Percentiles rank a stretch among this genome's conserved stretches.
Conservation (phyloP, 2,797 vertebrate genomes). For the Sphenopsis melanotis region DNA sequence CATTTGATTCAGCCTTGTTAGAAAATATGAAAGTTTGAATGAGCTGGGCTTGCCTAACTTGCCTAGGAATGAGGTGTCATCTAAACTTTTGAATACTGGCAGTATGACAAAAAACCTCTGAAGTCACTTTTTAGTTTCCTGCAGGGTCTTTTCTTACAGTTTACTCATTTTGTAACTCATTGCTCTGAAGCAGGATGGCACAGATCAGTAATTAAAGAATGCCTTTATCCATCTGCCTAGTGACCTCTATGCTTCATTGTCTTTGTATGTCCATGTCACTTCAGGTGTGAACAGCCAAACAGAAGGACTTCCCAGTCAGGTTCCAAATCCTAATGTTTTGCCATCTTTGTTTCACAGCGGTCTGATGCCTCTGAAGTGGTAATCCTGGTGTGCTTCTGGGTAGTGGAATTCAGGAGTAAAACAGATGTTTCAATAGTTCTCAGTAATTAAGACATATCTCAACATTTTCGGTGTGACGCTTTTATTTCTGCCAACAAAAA, state of each 20-base stretch:
- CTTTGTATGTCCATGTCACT: not conserved
- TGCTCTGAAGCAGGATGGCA: not conserved
- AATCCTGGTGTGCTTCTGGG: slow-evolving; percentile 42
- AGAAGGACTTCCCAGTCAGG: not conserved
- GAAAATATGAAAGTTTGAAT: not conserved
- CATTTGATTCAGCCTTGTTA: not conserved
- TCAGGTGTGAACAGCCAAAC: not conserved
- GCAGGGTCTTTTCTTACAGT: not conserved
- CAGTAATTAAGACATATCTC: slow-evolving; percentile 8
- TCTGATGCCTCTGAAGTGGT: slow-evolving; percentile 51
- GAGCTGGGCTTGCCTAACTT: not conserved
- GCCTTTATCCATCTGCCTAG: not conserved
- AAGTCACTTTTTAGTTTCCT: not conserved
- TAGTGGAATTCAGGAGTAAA: slow-evolving; percentile 48
- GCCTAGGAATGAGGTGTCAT: not conserved
- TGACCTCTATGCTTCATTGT: not conserved
- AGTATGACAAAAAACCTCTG: fast-evolving
- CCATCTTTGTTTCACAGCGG: slow-evolving; percentile 50
- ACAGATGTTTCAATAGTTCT: slow-evolving; percentile 51
- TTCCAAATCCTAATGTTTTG: not conserved
- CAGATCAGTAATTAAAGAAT: slow-evolving; percentile 9
- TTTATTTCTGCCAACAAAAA: not conserved
- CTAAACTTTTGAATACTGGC: not conserved
- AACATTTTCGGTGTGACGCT: not conserved
- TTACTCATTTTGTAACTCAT: not conserved